phyloP scores from a whole-genome alignment of 64 coral and sea anemone species.

The Dendrophyllia cribrosa region DNA sequence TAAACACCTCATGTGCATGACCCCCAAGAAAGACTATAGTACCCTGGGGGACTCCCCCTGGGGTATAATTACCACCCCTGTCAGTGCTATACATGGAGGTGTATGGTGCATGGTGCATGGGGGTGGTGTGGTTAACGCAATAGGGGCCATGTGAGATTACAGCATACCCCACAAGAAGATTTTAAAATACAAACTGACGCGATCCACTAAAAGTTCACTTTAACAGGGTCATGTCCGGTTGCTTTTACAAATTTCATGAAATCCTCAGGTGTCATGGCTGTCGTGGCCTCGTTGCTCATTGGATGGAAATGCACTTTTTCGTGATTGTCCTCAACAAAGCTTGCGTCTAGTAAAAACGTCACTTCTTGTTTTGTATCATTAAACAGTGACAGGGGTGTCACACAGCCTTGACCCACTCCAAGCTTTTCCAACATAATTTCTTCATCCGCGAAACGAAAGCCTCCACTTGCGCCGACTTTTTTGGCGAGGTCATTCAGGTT shows the following conservation, averaged over 20 bases:
- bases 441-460: slow-evolving; percentile 98
- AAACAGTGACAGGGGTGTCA: slow-evolving; percentile 85
- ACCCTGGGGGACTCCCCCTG: no score
- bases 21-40: no score
- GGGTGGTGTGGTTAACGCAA: no score
- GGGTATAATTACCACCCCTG: no score
- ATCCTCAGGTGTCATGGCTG: slow-evolving; percentile 81
- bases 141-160: no score
- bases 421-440: slow-evolving; percentile 90
- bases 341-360: slow-evolving; percentile 89
- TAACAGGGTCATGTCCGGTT: slow-evolving; percentile 92
- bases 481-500: slow-evolving; percentile 91
- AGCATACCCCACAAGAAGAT: no score
- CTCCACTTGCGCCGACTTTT: slow-evolving; percentile 92
- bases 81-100: no score
- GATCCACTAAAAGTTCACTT: slow-evolving; percentile 60
- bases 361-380: slow-evolving; percentile 83
- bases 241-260: slow-evolving; percentile 89
- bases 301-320: slow-evolving; percentile 88
- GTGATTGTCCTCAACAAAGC: slow-evolving; percentile 80
- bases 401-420: slow-evolving; percentile 95
- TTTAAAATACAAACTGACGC: no score
- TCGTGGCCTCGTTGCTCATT: slow-evolving; percentile 93
- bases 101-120: no score
- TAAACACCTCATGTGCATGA: no score